A percentile compares a stretch with the other conserved stretches of the same genome.
phyloP scores from a whole-genome alignment of 1,140 invertebrate genomes.

The Drosophila rufa region DNA sequence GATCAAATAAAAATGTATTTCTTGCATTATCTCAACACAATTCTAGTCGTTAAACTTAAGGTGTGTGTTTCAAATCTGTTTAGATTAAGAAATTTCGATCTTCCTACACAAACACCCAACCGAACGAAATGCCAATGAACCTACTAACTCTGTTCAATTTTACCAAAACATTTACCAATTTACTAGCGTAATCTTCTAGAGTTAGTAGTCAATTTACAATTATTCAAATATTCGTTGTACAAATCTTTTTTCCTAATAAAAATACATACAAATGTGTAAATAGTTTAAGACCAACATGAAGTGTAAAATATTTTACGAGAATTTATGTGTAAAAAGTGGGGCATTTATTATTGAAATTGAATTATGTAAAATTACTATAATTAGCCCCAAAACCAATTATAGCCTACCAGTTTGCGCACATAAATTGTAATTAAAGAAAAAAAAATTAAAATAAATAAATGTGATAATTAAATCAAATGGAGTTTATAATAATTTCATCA shows the following conservation, averaged over 20 bases:
- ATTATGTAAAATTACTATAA: constrained; percentile 32
- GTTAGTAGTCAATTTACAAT: constrained; percentile 46
- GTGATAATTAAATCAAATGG: constrained; percentile 60
- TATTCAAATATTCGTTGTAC: constrained; percentile 56
- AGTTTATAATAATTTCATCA: no score
- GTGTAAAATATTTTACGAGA: constrained; percentile 45
- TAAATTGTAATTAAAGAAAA: constrained; percentile 64
- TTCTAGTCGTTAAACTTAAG: constrained; percentile 64
- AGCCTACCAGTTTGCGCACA: constrained; percentile 55
- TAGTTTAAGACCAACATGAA: constrained; percentile 39
- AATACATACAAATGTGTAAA: constrained; percentile 37
- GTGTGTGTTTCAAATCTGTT: constrained; percentile 34
- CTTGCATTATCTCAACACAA: constrained; percentile 64
- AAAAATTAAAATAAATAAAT: constrained; percentile 69
- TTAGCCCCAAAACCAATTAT: constrained; percentile 14
- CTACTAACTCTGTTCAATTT: constrained; percentile 34
- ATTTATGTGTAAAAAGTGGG: constrained; percentile 56
- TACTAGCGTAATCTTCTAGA: constrained; percentile 28
- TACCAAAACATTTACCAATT: constrained; percentile 36
- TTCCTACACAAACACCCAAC: constrained; percentile 22
- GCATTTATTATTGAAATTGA: constrained; percentile 18
- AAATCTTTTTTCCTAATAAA: constrained; percentile 52
- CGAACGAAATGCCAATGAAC: constrained; percentile 51
- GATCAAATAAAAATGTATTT: constrained; percentile 28
- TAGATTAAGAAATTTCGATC: constrained; percentile 32